Base-by-base conservation (phyloP, 2,888 invertebrate genomes). In the Allacma fusca region DNA sequence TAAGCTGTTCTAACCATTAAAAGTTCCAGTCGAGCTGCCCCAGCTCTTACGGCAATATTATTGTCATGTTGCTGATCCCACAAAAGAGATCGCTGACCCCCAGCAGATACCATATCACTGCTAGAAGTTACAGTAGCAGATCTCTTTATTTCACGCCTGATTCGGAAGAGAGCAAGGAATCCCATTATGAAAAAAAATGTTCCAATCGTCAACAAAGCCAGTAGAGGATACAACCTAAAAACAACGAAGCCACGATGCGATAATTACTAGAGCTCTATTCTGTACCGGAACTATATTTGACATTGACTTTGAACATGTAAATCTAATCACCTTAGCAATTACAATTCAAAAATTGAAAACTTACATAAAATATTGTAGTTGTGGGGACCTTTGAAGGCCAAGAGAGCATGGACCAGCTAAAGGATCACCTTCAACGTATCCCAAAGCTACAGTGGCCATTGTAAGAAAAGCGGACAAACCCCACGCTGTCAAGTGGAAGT, bases 401-500 rank as follows among this genome's bases (percentile, higher is more conserved):
- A 80, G 67, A 62, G 78, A 73, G 50, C 78, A 80, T 4, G 80
- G 78, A 16, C 84, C 84, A 68, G 83, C 82, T 13, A 84, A 67
- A 12, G 84, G 84, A 78, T 84, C 78, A 85, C 95, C 97, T 91
- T 97, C 97, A 85, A 97, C 95, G 91, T 95, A 95, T 83, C 96
- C 95, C 92, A 96, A 93, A 5, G 97, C 97, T 81, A 97, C 89
- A 85, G 97, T 95, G 78, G 95, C 94, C 86, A 98, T 97, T 72
- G 97, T 97, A 88, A 97, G 95, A 78, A 97, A 90, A 76, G 97
- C 97, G 72, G 98, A 97, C 71, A 97, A 93, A 75, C 96, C 96
- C 98, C 98, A 98, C n/a, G 97, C 97, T 77, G 94, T 94, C 85
- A 97, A 90, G 90, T 98, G 98, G 87, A 98, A 98, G 87, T 97